Base-by-base conservation (phyloP, 2,113 vertebrate species). In the Catharus bicknelli region DNA sequence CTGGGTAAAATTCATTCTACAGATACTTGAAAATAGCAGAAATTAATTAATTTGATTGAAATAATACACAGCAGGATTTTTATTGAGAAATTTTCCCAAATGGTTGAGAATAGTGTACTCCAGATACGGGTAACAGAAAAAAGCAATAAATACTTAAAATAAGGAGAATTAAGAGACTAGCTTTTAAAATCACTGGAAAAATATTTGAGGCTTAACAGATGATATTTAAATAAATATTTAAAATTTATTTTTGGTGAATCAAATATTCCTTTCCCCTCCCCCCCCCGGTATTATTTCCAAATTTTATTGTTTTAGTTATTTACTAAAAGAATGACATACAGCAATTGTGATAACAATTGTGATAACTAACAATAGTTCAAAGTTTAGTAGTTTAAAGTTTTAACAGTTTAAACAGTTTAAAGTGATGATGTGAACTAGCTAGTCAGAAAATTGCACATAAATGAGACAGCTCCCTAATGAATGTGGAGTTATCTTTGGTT, bases 101-200 rank as follows among this genome's bases (percentile, higher is more conserved):
- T 0, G 0, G 1, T 9, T 78, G 22, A 45, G 10, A 68, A 61
- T 26, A 51, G 3, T 30, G 68, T 67, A 66, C 5, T 26, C 13
- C 27, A 78, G 47, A 47, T 26, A 10, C 1, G 0, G 5, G 5
- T 7, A 42, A 42, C n/a, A 57, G 9, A 64, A 82, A 67, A 2
- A 40, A 40, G 10, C 18, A 82, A 27, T 38, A 48, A 61, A 23
- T 54, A 47, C 5, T 64, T 69, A 16, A 64, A 77, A 27, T 43
- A 66, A 67, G 36, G 13, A 55, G 6, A 72, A 72, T 17, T 22
- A 25, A 63, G 26, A 38, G 23, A 19, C 1, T 36, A 50, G 22
- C 3, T 63, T 83, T 67, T 63, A 30, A 86, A 58, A 67, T 42
- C 10, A 54, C 9, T 23, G 15, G 14, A 10, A 9, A 80, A 79